phyloP scores from a whole-genome alignment of 2,888 invertebrate species.

The Mythimna pallens region DNA sequence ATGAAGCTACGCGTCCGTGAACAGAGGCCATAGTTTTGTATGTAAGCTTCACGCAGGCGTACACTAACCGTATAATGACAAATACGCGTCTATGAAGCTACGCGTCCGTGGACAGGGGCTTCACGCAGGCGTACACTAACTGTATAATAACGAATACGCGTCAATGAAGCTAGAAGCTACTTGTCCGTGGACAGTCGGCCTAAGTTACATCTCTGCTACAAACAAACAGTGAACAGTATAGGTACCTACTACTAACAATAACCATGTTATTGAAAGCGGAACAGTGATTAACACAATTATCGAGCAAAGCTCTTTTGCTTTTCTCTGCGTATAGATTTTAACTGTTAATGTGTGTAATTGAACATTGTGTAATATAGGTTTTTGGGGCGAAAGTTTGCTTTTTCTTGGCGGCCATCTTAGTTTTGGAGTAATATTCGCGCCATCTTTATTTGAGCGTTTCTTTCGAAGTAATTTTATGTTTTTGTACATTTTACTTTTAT shows the following conservation, averaged over 20 bases:
- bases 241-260: constrained; percentile 47
- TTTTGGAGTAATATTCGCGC: not conserved
- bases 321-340: constrained; percentile 42
- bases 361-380: constrained; percentile 63
- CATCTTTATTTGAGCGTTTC: no score
- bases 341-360: constrained; percentile 39
- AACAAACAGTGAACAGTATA: constrained; percentile 11
- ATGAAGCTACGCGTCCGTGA: no score
- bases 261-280: constrained; percentile 46
- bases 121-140: no score
- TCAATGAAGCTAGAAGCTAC: no score
- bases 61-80: no score
- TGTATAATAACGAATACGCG: no score
- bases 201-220: no score
- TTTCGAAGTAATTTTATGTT: not conserved
- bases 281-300: constrained; percentile 58
- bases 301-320: constrained; percentile 22
- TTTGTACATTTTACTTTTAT: not conserved
- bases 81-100: no score
- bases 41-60: no score
- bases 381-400: constrained; percentile 44
- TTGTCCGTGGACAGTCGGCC: no score
- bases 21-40: no score
- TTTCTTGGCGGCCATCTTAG: constrained; percentile 23
- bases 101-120: no score